phyloP scores from a whole-genome alignment of 2,888 invertebrate species.

The Meiosimyza decipiens region DNA sequence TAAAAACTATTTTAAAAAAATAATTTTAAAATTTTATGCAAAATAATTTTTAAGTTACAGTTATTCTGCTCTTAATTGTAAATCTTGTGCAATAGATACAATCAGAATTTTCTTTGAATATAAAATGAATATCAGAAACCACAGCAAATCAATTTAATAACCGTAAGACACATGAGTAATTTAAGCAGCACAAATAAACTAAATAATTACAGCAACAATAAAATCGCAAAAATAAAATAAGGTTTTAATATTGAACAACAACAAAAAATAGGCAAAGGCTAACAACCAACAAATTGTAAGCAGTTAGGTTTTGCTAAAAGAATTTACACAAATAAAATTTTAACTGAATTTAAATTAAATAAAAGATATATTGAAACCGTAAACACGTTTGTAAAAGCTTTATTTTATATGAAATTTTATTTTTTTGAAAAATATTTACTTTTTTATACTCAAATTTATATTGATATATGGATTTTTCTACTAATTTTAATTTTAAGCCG shows the following conservation, averaged over 20 bases:
- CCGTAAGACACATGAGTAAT: conserved; percentile 26
- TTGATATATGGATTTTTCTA: conserved; percentile 2
- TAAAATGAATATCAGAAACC: conserved; percentile 41
- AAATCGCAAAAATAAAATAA: conserved; percentile 41
- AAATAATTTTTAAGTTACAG: conserved; percentile 66
- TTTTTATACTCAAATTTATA: background rate
- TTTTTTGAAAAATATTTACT: background rate
- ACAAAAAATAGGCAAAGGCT: background rate
- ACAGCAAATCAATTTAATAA: too few species aligned
- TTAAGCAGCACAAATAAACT: conserved; percentile 41
- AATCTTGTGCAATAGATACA: conserved; percentile 67
- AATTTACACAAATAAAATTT: conserved; percentile 28
- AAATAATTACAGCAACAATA: conserved; percentile 49
- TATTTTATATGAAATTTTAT: background rate
- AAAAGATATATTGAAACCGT: background rate
- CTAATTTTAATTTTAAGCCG: background rate
- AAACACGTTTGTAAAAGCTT: background rate
- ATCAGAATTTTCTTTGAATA: conserved; percentile 67
- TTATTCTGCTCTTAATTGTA: conserved; percentile 68
- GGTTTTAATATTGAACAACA: conserved; percentile 40
- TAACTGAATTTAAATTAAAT: background rate
- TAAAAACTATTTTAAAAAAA: conserved; percentile 43
- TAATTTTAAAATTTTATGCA: conserved; percentile 45
- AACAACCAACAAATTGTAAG: conserved; percentile 33
- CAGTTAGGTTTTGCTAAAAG: conserved; percentile 38